phyloP scores from a whole-genome alignment of 1,140 invertebrate species.

The Kradibia gibbosae region DNA sequence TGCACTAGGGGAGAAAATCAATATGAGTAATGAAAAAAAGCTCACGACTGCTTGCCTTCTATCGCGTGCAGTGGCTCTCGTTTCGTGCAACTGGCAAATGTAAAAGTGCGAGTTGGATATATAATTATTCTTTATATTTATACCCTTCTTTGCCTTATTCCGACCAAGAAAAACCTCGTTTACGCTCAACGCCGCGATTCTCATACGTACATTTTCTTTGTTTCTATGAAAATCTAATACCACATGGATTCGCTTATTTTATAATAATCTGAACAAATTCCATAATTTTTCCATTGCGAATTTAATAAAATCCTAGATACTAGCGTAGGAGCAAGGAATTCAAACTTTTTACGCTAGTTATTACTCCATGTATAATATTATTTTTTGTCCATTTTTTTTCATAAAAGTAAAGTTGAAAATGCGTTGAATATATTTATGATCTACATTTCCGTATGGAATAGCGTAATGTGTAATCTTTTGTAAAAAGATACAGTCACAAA shows the following conservation, averaged over 20 bases:
- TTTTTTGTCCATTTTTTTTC: background rate
- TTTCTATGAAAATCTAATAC: background rate
- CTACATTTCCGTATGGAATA: background rate
- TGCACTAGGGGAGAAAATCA: constrained; percentile 13
- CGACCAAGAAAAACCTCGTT: background rate
- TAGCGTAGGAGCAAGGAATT: background rate
- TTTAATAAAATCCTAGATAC: background rate
- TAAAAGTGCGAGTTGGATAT: constrained; percentile 18
- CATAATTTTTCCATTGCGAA: background rate
- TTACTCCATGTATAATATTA: background rate
- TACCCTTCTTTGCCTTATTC: background rate
- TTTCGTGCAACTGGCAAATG: background rate
- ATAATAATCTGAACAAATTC: background rate
- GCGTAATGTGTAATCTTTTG: background rate
- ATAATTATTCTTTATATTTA: constrained; percentile 24
- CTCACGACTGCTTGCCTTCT: background rate
- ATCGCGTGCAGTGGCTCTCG: background rate
- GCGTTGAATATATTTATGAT: background rate
- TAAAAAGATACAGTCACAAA: too few species aligned
- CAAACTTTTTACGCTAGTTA: background rate
- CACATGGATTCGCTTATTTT: background rate
- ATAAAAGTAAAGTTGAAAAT: background rate
- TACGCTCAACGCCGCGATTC: background rate
- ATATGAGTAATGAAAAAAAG: constrained; percentile 20
- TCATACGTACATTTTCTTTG: background rate